Percentiles rank a stretch among this genome's conserved stretches.
Evolutionary conservation across 1,140 invertebrate genomes (phyloP).

Genomic region (Eciton burchellii): DNA sequence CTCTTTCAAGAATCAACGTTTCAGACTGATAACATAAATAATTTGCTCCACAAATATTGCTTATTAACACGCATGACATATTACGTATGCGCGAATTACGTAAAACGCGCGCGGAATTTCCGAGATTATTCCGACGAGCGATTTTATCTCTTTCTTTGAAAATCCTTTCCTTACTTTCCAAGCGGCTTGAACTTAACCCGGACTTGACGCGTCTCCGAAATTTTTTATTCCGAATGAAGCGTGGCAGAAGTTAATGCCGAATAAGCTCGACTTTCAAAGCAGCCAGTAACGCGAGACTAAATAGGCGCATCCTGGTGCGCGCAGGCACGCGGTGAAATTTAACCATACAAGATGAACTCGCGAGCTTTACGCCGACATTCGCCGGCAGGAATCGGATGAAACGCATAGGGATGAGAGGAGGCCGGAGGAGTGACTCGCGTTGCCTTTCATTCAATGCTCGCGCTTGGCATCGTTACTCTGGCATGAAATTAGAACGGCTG

Average conservation of each 20-base stretch:
- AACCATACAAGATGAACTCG: slow-evolving; percentile 41
- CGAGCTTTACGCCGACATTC: slow-evolving; percentile 32
- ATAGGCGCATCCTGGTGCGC: slow-evolving; percentile 18
- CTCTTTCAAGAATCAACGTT: neutral
- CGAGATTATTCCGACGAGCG: neutral
- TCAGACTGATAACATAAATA: neutral
- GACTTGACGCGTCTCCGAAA: neutral
- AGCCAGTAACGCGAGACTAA: slow-evolving; percentile 5
- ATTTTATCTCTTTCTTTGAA: too few relatives aligned
- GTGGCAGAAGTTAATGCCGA: slow-evolving; percentile 10
- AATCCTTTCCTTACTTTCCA: neutral
- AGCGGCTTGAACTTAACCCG: neutral
- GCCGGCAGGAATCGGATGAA: slow-evolving; percentile 14
- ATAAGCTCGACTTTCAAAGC: slow-evolving; percentile 24
- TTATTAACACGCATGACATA: slow-evolving; percentile 39
- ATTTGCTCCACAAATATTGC: slow-evolving; percentile 25
- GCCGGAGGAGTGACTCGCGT: slow-evolving; percentile 23
- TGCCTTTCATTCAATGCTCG: slow-evolving; percentile 61
- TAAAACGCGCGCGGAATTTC: slow-evolving; percentile 8
- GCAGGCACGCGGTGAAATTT: slow-evolving; percentile 21
- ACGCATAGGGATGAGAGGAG: slow-evolving; percentile 34
- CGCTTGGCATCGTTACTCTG: slow-evolving; percentile 71
- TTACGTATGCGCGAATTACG: slow-evolving; percentile 15
- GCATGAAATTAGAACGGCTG: slow-evolving; percentile 81
- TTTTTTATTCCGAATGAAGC: neutral